Evolutionary conservation across 2,113 vertebrate species (phyloP).

Genomic region (Pachyramphus minor): DNA sequence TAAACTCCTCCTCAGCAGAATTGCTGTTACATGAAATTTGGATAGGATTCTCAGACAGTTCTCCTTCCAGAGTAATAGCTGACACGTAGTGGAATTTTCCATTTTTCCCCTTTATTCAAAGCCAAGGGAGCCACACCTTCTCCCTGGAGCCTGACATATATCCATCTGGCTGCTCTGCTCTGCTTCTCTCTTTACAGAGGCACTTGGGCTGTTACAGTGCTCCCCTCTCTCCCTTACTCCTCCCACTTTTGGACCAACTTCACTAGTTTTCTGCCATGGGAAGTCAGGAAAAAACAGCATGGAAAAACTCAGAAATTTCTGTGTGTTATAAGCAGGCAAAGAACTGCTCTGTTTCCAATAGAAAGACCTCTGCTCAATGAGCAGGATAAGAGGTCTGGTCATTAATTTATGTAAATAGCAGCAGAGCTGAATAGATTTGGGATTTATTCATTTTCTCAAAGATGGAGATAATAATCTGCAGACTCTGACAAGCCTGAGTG

Average conservation of each 20-base stretch:
- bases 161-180: background rate
- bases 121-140: constrained; percentile 3
- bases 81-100: constrained; percentile 34
- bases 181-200: background rate
- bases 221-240: background rate
- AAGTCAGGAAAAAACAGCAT: background rate
- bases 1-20: constrained; percentile 30
- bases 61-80: constrained; percentile 6
- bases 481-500: background rate
- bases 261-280: background rate
- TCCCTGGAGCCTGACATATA: background rate
- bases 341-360: background rate
- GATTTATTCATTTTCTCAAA: background rate
- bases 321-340: background rate
- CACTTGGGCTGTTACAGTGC: background rate
- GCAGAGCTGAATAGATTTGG: background rate
- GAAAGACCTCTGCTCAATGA: background rate
- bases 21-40: constrained; percentile 14
- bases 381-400: background rate
- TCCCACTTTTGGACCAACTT: background rate
- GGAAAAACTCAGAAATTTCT: background rate
- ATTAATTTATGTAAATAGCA: background rate
- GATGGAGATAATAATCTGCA: background rate
- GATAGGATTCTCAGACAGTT: background rate
- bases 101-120: background rate